Conservation (phyloP, 2,113 vertebrate genomes). For the Morone chrysops region DNA sequence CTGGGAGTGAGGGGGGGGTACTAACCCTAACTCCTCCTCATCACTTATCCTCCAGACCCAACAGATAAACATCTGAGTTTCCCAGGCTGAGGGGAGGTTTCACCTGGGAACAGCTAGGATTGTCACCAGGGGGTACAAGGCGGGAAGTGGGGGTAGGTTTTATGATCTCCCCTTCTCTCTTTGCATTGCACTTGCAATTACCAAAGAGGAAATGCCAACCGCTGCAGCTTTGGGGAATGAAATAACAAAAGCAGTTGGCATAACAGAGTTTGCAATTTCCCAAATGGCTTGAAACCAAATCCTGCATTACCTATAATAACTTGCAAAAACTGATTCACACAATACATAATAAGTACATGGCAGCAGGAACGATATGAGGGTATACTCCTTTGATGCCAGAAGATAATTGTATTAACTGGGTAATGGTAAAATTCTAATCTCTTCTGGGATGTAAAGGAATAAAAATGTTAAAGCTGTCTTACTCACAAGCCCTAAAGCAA, state of each 20-base stretch:
- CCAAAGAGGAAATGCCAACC: slow-evolving; percentile 59
- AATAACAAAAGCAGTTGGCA: slow-evolving; percentile 50
- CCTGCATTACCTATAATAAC: slow-evolving; percentile 8
- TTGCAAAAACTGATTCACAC: background rate
- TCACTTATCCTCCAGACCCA: slow-evolving; percentile 59
- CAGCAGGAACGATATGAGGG: background rate
- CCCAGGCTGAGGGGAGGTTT: slow-evolving; percentile 64
- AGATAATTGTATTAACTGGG: background rate
- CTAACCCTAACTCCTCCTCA: slow-evolving; percentile 45
- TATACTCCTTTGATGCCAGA: background rate
- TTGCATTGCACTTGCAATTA: slow-evolving; percentile 67
- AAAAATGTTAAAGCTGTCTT: background rate
- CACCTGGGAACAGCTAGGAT: slow-evolving; percentile 74
- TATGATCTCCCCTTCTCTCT: slow-evolving; percentile 47
- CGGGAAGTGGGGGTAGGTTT: slow-evolving; percentile 55
- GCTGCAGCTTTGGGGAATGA: slow-evolving; percentile 31
- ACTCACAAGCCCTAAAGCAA: background rate
- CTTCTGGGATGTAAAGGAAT: background rate
- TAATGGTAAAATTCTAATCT: slow-evolving; percentile 5
- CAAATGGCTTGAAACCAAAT: slow-evolving; percentile 19
- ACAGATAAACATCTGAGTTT: slow-evolving; percentile 76
- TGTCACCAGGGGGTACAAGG: slow-evolving; percentile 53
- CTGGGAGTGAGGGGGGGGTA: background rate
- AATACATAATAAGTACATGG: background rate
- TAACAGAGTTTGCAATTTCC: slow-evolving; percentile 29